Percentiles rank a stretch among this genome's conserved stretches.
phyloP scores from a whole-genome alignment of 30 jellyfish, hydroid and myxozoan species.

The Cassiopea andromeda region DNA sequence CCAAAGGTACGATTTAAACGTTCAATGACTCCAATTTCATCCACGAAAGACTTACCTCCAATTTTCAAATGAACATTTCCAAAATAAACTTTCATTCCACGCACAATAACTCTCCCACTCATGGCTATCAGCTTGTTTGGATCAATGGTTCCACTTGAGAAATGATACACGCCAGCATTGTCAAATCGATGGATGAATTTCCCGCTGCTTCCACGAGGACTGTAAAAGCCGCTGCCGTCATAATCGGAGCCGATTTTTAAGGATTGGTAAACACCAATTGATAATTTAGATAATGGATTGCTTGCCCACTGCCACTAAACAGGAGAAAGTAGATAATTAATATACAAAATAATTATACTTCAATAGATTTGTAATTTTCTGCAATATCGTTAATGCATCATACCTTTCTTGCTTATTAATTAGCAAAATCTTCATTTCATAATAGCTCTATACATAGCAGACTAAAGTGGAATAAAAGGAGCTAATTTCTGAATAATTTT shows the following conservation, averaged over 20 bases:
- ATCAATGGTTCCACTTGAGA: conserved; percentile 85
- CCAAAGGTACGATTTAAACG: too few relatives aligned
- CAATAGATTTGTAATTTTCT: too few relatives aligned
- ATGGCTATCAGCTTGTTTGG: conserved; percentile 36
- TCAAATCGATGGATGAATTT: conserved; percentile 52
- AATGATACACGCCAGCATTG: conserved; percentile 69
- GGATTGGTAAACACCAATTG: conserved; percentile 74
- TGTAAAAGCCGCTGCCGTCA: conserved; percentile 68
- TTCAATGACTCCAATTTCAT: too few relatives aligned
- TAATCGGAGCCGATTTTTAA: conserved; percentile 16
- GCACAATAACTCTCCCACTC: conserved; percentile 76
- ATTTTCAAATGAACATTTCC: conserved; percentile 38
- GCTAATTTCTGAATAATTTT: too few relatives aligned
- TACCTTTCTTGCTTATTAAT: too few relatives aligned
- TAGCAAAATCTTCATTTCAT: too few relatives aligned
- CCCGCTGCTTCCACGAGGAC: conserved; percentile 67
- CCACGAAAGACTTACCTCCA: conserved; percentile 72
- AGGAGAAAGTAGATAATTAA: neutral
- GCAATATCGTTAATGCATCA: too few relatives aligned
- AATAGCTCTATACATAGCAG: too few relatives aligned
- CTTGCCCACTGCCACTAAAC: conserved; percentile 88
- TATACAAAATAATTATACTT: too few relatives aligned
- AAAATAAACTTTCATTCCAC: conserved; percentile 12
- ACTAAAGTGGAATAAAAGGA: too few relatives aligned
- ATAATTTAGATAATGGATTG: conserved; percentile 61